These are phyloP conservation scores for Neria commutata DNA, from an alignment of 2,888 invertebrate genomes.

Conservation along the genomic window DNA sequence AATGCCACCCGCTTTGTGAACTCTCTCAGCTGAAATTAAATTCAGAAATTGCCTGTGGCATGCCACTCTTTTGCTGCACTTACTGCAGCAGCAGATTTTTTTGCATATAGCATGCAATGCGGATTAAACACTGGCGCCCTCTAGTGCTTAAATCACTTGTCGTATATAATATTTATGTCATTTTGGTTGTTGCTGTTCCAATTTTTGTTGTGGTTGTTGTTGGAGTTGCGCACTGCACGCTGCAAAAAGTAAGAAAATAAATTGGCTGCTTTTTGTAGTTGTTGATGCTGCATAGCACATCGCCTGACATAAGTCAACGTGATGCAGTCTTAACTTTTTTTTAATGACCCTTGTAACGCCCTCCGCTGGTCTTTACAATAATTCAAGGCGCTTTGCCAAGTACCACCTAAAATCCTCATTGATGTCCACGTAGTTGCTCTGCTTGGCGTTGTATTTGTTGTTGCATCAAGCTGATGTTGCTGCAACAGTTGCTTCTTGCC, in stretches of 20 bases:
- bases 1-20: constrained; percentile 24
- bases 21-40: constrained; percentile 1
- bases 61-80: too few species aligned
- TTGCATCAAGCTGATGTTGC: too few species aligned
- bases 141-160: constrained; percentile 11
- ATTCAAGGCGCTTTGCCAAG: too few species aligned
- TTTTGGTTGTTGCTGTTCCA: neutral
- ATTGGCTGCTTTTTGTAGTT: neutral
- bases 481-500: too few species aligned
- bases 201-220: constrained; percentile 6
- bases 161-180: constrained; percentile 9
- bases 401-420: too few species aligned
- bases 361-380: too few species aligned
- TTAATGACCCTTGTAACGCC: too few species aligned
- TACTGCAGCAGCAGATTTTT: too few species aligned
- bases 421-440: too few species aligned
- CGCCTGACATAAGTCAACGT: constrained; percentile 23
- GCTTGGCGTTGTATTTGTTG: too few species aligned
- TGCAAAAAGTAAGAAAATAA: constrained; percentile 14
- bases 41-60: too few species aligned
- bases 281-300: neutral
- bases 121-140: constrained; percentile 6
- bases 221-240: neutral
- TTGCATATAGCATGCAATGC: neutral
- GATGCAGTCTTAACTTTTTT: too few species aligned